Percentiles rank a stretch among this genome's conserved stretches.
Evolutionary conservation across 2,797 vertebrate species (phyloP).

Genomic region (Falco concolor): DNA sequence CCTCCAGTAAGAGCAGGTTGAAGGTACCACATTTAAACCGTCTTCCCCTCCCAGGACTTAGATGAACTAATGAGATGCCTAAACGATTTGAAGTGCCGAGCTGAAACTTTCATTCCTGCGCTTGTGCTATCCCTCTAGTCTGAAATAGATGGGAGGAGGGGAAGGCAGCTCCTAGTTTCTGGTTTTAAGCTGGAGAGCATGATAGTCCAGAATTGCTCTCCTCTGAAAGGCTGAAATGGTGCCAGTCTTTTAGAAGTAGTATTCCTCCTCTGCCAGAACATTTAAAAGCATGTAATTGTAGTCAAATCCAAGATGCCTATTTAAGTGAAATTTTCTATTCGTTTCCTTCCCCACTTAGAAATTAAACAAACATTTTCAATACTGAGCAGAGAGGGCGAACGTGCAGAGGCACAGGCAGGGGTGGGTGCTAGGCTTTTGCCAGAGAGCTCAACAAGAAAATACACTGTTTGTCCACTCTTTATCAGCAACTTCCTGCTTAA

Average conservation of each 20-base stretch:
- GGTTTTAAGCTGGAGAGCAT: not conserved
- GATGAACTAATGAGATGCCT: not conserved
- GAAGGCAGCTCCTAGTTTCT: not conserved
- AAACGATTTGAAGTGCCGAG: not conserved
- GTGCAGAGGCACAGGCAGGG: not conserved
- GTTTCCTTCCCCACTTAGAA: not conserved
- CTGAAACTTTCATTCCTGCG: not conserved
- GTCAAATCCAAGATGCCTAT: not conserved
- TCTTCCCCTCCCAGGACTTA: not conserved
- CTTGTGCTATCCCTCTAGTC: not conserved
- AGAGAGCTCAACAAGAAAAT: not conserved
- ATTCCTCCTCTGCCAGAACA: not conserved
- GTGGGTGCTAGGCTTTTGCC: not conserved
- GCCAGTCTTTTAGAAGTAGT: not conserved
- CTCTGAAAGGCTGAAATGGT: not conserved
- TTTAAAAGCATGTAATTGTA: not conserved
- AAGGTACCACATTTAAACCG: not conserved
- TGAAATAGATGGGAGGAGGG: not conserved
- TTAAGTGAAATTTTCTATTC: not conserved
- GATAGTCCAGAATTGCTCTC: not conserved
- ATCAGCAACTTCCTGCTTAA: not conserved
- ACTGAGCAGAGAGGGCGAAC: not conserved
- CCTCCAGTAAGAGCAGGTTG: not conserved
- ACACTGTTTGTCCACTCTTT: not conserved
- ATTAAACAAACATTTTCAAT: not conserved